Evolutionary conservation across 92 coral and sea anemone species (phyloP).

Genomic region (Parazoanthus swiftii): DNA sequence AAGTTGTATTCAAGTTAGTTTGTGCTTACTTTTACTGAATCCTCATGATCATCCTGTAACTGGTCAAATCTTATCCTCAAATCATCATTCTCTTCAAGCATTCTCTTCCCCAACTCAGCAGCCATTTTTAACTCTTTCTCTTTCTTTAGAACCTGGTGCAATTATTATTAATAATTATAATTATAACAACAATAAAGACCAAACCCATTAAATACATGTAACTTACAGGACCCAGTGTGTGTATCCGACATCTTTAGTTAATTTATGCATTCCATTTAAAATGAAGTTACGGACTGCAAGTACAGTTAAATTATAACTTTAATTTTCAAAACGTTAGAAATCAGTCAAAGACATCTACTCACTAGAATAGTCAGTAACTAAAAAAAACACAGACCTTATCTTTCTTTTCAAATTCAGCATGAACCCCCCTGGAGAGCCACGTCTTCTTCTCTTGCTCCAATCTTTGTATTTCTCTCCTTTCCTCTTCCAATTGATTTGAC

Average conservation of each 20-base stretch:
- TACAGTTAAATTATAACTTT: no score
- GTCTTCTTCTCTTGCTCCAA: constrained; percentile 82
- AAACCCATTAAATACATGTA: not conserved
- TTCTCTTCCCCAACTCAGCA: constrained; percentile 89
- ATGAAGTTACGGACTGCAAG: no score
- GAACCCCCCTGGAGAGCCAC: constrained; percentile 94
- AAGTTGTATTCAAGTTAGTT: no score
- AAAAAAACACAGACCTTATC: constrained; percentile 68
- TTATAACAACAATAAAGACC: not conserved
- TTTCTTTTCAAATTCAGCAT: constrained; percentile 98
- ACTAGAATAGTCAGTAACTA: no score
- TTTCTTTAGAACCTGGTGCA: constrained; percentile 78
- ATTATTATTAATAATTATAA: not conserved
- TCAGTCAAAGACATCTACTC: not conserved
- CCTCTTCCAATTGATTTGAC: constrained; percentile 61
- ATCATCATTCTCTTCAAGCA: constrained; percentile 92
- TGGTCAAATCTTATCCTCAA: constrained; percentile 67
- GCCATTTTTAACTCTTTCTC: constrained; percentile 91
- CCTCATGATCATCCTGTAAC: constrained; percentile 69
- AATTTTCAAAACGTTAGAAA: no score
- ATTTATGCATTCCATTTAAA: no score
- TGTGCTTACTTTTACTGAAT: constrained; percentile 74
- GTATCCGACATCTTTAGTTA: no score
- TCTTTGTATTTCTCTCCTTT: constrained; percentile 73
- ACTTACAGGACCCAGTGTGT: not conserved